Percentiles rank a stretch among this genome's conserved stretches.
These are phyloP conservation scores for Ptychochromis oligacanthus DNA, from an alignment of 2,113 vertebrate genomes.

Conservation along the genomic window DNA sequence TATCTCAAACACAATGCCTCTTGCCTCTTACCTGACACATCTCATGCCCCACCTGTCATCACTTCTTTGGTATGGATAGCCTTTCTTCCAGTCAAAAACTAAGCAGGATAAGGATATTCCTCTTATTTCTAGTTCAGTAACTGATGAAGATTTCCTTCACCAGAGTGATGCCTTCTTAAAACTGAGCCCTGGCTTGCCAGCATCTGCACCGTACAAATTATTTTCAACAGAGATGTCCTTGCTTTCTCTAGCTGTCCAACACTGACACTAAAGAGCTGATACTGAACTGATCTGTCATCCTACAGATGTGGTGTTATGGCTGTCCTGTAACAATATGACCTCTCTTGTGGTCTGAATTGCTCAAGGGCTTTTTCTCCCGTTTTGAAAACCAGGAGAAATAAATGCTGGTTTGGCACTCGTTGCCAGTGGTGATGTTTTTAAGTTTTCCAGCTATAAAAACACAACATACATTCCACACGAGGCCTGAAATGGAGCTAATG, in stretches of 20 bases:
- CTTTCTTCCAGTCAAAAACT: background rate
- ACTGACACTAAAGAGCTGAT: slow-evolving; percentile 10
- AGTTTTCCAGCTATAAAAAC: background rate
- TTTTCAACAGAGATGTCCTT: background rate
- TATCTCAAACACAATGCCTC: background rate
- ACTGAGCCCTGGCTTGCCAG: background rate
- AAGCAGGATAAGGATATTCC: background rate
- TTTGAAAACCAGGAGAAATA: background rate
- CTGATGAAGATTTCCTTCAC: background rate
- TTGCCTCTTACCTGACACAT: background rate
- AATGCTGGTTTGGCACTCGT: background rate
- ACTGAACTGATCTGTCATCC: slow-evolving; percentile 8
- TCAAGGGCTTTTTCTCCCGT: background rate
- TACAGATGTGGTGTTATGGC: slow-evolving; percentile 11
- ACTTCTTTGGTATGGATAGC: background rate
- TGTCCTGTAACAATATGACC: background rate
- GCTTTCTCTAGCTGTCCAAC: background rate
- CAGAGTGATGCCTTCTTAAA: background rate
- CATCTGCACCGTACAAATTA: background rate
- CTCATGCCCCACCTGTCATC: background rate
- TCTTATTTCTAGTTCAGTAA: background rate
- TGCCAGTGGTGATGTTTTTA: background rate
- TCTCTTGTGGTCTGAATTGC: background rate
- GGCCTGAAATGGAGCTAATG: background rate
- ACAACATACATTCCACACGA: background rate